Evolutionary conservation across 1,140 invertebrate genomes (phyloP).

Genomic region (Drosophila repleta): DNA sequence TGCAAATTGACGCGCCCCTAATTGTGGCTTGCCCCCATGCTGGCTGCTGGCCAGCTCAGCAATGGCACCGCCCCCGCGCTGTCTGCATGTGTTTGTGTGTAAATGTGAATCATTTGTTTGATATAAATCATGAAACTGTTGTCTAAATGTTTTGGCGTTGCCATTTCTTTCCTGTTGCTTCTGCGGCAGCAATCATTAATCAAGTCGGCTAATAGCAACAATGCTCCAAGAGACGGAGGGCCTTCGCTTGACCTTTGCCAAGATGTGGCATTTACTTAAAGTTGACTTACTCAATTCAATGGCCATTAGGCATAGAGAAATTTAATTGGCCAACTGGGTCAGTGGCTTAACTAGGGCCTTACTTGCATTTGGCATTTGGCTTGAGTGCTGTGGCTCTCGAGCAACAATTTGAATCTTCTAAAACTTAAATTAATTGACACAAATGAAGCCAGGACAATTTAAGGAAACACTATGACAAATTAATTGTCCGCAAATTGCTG

Average conservation of each 20-base stretch:
- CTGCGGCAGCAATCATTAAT: conserved; percentile 34
- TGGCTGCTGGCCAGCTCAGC: conserved; percentile 61
- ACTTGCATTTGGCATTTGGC: not conserved
- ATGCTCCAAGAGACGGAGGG: conserved; percentile 27
- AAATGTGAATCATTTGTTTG: conserved; percentile 33
- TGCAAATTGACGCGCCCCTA: conserved; percentile 19
- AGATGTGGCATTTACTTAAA: conserved; percentile 30
- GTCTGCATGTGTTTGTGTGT: not conserved
- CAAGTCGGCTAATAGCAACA: conserved; percentile 48
- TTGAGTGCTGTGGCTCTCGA: not conserved
- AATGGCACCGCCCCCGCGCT: conserved; percentile 19
- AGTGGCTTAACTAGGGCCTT: not conserved
- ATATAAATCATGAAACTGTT: conserved; percentile 66
- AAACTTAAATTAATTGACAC: not conserved
- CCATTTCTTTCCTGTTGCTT: conserved; percentile 50
- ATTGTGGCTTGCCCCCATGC: conserved; percentile 24
- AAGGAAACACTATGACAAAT: conserved; percentile 15
- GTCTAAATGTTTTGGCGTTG: conserved; percentile 28
- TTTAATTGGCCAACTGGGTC: conserved; percentile 15
- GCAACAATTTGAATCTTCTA: not conserved
- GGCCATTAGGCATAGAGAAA: conserved; percentile 7
- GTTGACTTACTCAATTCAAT: conserved; percentile 39
- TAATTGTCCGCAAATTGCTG: conserved; percentile 27
- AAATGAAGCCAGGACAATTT: not conserved
- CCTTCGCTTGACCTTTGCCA: conserved; percentile 37